Evolutionary conservation across 2,113 vertebrate species (phyloP), one percentile per base, ranked within the genome.

Genomic region (Oostethus manadensis): DNA sequence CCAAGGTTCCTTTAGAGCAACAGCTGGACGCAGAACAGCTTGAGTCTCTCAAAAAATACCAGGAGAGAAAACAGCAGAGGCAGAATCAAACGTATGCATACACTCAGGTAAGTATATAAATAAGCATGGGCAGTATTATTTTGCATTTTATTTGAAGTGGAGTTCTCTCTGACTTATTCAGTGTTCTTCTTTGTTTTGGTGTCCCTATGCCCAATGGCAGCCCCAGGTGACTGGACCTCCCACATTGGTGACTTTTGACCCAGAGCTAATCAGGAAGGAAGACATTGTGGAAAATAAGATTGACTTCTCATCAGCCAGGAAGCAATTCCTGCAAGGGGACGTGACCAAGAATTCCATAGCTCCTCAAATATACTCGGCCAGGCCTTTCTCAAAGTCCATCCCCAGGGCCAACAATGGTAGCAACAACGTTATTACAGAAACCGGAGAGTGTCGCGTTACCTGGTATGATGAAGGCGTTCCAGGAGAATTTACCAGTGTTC

Each of bases 261-360:
- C 86, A 0, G 87, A 91, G 4, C 15, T 78, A 8, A 62, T 60
- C 56, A 89, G 87, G 11, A 97, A 94, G 71, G 92, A 93, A 10
- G 94, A 95, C 70, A 79, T 98, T 15, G 85, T 94, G 65, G 93
- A 92, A 6, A 94, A 97, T 62, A 94, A 97, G 78, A 96, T 99
- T 29, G 91, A 98, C 75, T 99, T 98, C 84, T 93, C 89, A 0
- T 87, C 92, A 1, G 96, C 94, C 33, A 91, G 95, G 71, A 94
- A 92, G 73, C 97, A 98, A 77, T 98, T 98, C 71, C 92, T 97
- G 57, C 89, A 88, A 7, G 65, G 80, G 22, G 84, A 81, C 15
- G 57, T 46, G 1, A 81, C 82, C 3, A 94, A 85, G 66, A 90
- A 92, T 65, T 91, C 91, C 60, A 84, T 92, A 10, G 66, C 90